Conservation (phyloP, 2,113 vertebrate species). For the Notarius lentiginosus region DNA sequence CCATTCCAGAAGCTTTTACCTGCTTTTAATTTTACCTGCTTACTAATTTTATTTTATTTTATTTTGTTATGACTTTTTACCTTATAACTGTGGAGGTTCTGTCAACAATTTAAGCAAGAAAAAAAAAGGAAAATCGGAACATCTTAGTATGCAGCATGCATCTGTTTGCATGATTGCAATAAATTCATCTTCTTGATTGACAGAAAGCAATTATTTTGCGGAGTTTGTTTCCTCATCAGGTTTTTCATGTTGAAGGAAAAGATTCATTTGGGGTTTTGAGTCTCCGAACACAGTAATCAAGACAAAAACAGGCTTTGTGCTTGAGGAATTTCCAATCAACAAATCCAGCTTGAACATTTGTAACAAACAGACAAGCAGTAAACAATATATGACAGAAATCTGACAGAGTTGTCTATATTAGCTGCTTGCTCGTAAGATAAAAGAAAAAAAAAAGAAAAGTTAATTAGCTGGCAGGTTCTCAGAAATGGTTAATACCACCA, state of each 20-base stretch:
- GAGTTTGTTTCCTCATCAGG: background rate
- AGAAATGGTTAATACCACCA: background rate
- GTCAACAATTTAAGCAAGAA: background rate
- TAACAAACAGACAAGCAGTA: background rate
- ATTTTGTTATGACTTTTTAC: too few relatives aligned
- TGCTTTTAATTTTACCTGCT: background rate
- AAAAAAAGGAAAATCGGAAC: background rate
- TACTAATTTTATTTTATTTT: background rate
- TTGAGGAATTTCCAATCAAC: background rate
- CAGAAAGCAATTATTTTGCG: slow-evolving; percentile 1
- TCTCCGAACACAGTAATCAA: background rate
- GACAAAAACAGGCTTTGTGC: background rate
- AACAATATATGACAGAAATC: background rate
- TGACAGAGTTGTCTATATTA: background rate
- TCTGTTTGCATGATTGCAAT: background rate
- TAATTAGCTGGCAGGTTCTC: background rate
- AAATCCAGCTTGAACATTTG: background rate
- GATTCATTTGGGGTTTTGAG: background rate
- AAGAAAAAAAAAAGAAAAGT: background rate
- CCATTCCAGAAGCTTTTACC: background rate
- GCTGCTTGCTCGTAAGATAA: background rate
- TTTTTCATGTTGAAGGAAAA: background rate
- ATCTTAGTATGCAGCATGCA: background rate
- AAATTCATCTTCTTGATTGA: slow-evolving; percentile 9
- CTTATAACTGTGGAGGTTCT: background rate